Evolutionary conservation across 2,113 vertebrate genomes (phyloP).

Genomic region (Raja brachyura): DNA sequence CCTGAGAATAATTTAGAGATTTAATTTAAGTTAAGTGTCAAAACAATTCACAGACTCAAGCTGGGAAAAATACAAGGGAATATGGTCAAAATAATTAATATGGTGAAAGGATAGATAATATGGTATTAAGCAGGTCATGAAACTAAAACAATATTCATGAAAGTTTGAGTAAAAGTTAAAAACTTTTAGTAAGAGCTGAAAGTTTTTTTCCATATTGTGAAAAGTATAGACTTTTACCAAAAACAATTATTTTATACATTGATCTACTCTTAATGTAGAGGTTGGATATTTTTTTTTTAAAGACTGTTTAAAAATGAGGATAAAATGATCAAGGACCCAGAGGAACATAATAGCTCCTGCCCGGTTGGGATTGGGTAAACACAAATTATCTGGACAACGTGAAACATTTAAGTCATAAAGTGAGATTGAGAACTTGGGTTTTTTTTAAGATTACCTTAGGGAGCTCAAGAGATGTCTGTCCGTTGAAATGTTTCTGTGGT

Average conservation of each 20-base stretch:
- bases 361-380: neutral
- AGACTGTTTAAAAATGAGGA: conserved; percentile 10
- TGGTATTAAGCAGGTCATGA: neutral
- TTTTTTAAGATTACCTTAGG: neutral
- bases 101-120: neutral
- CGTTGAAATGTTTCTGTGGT: neutral
- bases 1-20: neutral
- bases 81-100: neutral
- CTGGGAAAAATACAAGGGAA: neutral
- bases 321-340: neutral
- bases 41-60: neutral
- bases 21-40: neutral
- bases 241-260: neutral
- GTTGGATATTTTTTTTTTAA: too few species aligned
- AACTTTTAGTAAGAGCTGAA: neutral
- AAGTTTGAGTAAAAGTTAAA: neutral
- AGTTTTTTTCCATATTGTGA: neutral
- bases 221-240: neutral
- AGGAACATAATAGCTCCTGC: neutral
- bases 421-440: neutral
- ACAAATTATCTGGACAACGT: neutral
- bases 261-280: neutral
- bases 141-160: neutral
- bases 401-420: neutral
- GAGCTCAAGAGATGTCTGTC: neutral